These are phyloP conservation scores for Orchestia grillus DNA, from an alignment of 1,140 invertebrate genomes.

Conservation along the genomic window DNA sequence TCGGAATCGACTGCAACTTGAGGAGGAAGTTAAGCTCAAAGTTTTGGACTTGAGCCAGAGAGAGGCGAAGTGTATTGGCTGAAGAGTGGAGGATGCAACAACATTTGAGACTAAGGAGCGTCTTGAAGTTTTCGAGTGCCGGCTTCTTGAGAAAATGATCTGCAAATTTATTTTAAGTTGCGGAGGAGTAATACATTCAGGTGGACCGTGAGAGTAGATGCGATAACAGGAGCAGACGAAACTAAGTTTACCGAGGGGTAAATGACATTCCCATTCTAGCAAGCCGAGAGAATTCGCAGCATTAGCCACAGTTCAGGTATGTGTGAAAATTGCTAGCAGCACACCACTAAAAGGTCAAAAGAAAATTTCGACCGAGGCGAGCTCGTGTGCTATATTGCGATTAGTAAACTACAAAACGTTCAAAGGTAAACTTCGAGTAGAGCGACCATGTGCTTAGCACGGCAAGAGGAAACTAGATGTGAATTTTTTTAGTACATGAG, in stretches of 20 bases:
- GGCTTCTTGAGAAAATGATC: neutral
- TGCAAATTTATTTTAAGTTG: neutral
- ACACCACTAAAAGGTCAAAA: neutral
- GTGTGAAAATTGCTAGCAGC: no score
- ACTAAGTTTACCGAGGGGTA: neutral
- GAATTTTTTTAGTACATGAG: neutral
- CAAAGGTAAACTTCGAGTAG: neutral
- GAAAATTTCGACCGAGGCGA: neutral
- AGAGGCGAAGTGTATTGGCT: slow-evolving; percentile 19
- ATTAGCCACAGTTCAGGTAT: no score
- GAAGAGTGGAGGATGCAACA: neutral
- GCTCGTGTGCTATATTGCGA: no score
- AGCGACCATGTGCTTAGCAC: neutral
- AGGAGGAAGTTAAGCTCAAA: slow-evolving; percentile 3
- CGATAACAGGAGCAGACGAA: neutral
- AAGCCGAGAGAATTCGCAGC: no score
- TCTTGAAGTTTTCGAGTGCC: neutral
- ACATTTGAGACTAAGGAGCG: neutral
- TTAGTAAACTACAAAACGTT: no score
- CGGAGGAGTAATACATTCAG: neutral
- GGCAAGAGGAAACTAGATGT: neutral
- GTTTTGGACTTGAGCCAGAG: neutral
- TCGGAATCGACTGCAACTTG: slow-evolving; percentile 30
- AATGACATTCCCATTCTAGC: neutral
- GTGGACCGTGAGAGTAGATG: neutral